These are phyloP conservation scores for Lota lota DNA, from an alignment of 2,113 vertebrate genomes.

Conservation along the genomic window DNA sequence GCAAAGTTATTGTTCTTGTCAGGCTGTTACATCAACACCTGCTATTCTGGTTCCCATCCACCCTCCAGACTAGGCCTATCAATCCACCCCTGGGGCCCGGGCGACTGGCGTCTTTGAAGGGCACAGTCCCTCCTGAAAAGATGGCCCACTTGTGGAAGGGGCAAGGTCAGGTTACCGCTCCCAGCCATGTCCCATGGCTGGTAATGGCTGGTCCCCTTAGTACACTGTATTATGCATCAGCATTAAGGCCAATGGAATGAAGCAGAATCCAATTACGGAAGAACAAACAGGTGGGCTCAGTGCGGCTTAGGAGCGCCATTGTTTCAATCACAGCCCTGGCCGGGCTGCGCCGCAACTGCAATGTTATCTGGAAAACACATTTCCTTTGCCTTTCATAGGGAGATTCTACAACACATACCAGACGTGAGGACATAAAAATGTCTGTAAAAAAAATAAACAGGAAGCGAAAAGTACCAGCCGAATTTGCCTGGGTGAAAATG, in stretches of 20 bases:
- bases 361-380: conserved; percentile 68
- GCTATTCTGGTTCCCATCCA: conserved; percentile 60
- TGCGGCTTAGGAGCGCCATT: conserved; percentile 60
- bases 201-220: conserved; percentile 59
- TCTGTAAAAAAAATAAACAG: conserved; percentile 13
- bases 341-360: conserved; percentile 56
- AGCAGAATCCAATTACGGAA: conserved; percentile 71
- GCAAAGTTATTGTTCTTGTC: conserved; percentile 74
- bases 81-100: conserved; percentile 44
- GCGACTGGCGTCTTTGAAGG: conserved; percentile 57
- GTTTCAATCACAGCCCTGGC: conserved; percentile 67
- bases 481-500: conserved; percentile 18
- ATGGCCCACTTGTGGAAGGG: conserved; percentile 33
- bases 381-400: conserved; percentile 47
- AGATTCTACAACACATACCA: conserved; percentile 38
- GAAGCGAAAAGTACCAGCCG: conserved; percentile 29
- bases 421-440: conserved; percentile 32
- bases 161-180: conserved; percentile 58
- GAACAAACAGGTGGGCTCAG: conserved; percentile 74
- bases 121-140: conserved; percentile 42
- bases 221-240: conserved; percentile 68
- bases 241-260: conserved; percentile 74
- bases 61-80: conserved; percentile 39
- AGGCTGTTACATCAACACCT: conserved; percentile 60
- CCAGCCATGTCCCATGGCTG: conserved; percentile 52